Conservation (phyloP, 2,888 invertebrate genomes). For the Trachelus tabidus region DNA sequence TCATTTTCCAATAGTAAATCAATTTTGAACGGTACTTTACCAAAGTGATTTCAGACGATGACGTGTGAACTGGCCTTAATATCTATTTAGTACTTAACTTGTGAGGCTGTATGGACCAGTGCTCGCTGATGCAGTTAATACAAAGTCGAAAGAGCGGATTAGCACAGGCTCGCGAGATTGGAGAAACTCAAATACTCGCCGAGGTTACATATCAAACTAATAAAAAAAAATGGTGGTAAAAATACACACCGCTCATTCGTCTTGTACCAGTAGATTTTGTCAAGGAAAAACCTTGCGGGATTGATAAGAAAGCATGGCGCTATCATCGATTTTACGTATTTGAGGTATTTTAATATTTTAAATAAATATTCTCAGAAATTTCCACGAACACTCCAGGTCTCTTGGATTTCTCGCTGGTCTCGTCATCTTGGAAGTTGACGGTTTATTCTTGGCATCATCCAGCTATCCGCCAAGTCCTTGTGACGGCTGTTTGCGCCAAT, state of each 20-base stretch:
- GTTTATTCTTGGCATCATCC: background rate
- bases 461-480: background rate
- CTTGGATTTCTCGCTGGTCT: background rate
- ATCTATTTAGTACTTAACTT: background rate
- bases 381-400: background rate
- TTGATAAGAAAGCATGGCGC: background rate
- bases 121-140: background rate
- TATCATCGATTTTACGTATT: background rate
- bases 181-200: background rate
- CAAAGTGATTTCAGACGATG: background rate
- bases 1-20: background rate
- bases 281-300: background rate
- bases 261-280: background rate
- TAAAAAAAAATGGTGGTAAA: background rate
- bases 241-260: background rate
- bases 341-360: background rate
- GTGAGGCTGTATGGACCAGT: background rate
- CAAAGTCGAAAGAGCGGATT: background rate
- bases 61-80: background rate
- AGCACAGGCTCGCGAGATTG: background rate
- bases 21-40: background rate
- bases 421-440: background rate
- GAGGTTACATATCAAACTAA: background rate
- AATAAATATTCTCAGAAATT: background rate
- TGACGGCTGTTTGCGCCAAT: slow-evolving; percentile 2